Conservation (phyloP, 2,888 invertebrate species). For the Zygaena filipendulae region DNA sequence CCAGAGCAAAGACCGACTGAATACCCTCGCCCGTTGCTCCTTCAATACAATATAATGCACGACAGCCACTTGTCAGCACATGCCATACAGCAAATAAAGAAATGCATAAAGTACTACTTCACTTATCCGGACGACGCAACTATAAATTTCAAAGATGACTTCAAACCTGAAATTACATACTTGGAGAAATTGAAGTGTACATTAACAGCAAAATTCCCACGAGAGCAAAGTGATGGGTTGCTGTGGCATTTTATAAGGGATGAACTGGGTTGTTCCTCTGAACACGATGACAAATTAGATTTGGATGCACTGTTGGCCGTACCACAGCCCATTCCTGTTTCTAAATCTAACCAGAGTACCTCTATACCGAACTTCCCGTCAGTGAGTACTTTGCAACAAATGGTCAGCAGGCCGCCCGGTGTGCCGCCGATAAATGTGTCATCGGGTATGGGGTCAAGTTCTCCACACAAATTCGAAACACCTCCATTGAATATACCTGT, state of each 20-base stretch:
- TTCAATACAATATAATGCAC: slow-evolving; percentile 86
- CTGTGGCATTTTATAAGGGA: slow-evolving; percentile 85
- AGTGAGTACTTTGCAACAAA: slow-evolving; percentile 59
- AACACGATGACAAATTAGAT: slow-evolving; percentile 77
- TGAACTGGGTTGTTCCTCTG: slow-evolving; percentile 74
- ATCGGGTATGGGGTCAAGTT: slow-evolving; percentile 49
- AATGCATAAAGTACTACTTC: slow-evolving; percentile 86
- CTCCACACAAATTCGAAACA: slow-evolving; percentile 67
- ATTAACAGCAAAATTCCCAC: slow-evolving; percentile 82
- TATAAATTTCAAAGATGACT: slow-evolving; percentile 67
- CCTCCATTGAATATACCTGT: slow-evolving; percentile 71
- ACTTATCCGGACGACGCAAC: slow-evolving; percentile 58
- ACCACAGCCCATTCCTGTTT: slow-evolving; percentile 60
- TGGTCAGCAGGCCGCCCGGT: slow-evolving; percentile 61
- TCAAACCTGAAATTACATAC: slow-evolving; percentile 78
- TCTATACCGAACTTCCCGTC: slow-evolving; percentile 56
- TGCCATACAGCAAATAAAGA: slow-evolving; percentile 86
- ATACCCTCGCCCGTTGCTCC: slow-evolving; percentile 91
- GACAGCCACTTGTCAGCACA: slow-evolving; percentile 85
- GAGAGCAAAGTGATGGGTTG: slow-evolving; percentile 80
- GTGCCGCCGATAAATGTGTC: slow-evolving; percentile 61
- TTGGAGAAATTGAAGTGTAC: slow-evolving; percentile 88
- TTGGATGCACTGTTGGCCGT: slow-evolving; percentile 68
- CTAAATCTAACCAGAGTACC: slow-evolving; percentile 45
- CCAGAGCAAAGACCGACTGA: slow-evolving; percentile 92